Percentiles rank a stretch among this genome's conserved stretches.
phyloP scores from a whole-genome alignment of 2,113 vertebrate genomes.

The Campylomormyrus numenius region DNA sequence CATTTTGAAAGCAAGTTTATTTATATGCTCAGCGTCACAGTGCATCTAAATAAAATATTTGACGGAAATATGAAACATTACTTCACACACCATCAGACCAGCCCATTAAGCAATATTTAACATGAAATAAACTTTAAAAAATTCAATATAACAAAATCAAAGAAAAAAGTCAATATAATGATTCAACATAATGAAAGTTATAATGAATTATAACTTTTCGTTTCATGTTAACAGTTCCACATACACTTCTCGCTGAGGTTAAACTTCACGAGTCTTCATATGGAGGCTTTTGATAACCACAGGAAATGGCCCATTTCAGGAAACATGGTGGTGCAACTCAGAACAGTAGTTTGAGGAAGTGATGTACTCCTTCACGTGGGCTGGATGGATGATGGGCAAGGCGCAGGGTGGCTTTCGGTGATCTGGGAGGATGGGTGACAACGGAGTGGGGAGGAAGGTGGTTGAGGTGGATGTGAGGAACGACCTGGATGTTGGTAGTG shows the following conservation, averaged over 20 bases:
- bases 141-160: not conserved
- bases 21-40: not conserved
- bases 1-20: not conserved
- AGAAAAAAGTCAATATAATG: not conserved
- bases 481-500: slow-evolving; percentile 16
- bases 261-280: not conserved
- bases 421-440: too few species aligned
- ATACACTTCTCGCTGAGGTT: not conserved
- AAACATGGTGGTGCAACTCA: not conserved
- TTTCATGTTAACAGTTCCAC: not conserved
- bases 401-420: not conserved
- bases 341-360: not conserved
- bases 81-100: not conserved
- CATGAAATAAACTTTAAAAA: not conserved
- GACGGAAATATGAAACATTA: not conserved
- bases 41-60: not conserved
- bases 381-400: not conserved
- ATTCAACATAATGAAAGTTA: not conserved
- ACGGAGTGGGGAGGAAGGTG: not conserved
- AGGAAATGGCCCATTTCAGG: not conserved
- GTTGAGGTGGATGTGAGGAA: not conserved
- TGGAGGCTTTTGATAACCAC: not conserved
- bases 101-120: not conserved
- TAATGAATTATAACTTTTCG: not conserved
- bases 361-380: not conserved